A percentile compares a stretch with the other conserved stretches of the same genome.
Conservation (phyloP, 2,113 vertebrate species). For the Amphilophus citrinellus region DNA sequence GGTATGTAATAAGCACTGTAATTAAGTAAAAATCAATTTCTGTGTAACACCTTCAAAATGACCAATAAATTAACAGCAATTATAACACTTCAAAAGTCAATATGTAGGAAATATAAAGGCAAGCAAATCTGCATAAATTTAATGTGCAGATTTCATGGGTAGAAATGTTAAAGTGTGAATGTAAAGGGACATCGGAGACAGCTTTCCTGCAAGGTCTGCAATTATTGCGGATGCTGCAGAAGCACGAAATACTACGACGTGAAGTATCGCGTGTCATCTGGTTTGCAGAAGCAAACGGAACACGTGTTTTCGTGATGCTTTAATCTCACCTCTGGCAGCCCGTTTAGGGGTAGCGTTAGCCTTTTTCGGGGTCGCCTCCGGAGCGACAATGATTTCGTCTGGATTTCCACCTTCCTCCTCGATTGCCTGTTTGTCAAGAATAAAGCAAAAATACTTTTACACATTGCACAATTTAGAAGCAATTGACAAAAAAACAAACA, state of each 20-base stretch:
- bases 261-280: neutral
- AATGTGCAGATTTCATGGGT: neutral
- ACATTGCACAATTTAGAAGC: accelerated
- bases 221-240: neutral
- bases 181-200: neutral
- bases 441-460: neutral
- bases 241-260: neutral
- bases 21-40: no score
- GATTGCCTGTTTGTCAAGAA: slow-evolving; percentile 82
- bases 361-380: slow-evolving; percentile 84
- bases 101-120: neutral
- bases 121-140: neutral
- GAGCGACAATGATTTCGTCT: slow-evolving; percentile 85
- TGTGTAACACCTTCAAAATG: no score
- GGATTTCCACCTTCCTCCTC: slow-evolving; percentile 94
- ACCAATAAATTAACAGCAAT: no score
- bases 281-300: neutral
- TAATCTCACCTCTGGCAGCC: slow-evolving; percentile 85
- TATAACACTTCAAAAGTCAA: neutral
- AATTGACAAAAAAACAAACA: neutral
- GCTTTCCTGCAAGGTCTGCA: neutral
- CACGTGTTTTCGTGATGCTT: neutral
- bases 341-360: slow-evolving; percentile 78
- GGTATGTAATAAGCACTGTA: no score
- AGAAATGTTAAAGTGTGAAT: neutral